Conservation (phyloP, 2,797 vertebrate species). For the Falco concolor region DNA sequence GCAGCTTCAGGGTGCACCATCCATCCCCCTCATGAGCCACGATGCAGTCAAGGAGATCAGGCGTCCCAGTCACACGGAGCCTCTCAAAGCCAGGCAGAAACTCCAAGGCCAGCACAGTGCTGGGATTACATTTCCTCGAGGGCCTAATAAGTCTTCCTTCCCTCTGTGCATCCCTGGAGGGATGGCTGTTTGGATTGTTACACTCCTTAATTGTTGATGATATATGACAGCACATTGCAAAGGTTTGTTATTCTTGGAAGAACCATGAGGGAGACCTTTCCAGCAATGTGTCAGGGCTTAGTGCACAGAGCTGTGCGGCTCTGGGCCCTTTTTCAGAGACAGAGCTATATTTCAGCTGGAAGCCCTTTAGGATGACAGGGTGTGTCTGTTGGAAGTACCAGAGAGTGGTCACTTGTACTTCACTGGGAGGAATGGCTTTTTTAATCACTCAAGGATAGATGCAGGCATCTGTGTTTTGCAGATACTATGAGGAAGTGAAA, state of each 20-base stretch:
- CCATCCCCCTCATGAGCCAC: neutral
- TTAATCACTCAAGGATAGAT: neutral
- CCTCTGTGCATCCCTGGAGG: neutral
- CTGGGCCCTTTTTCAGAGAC: slow-evolving; percentile 1
- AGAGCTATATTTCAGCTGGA: slow-evolving; percentile 4
- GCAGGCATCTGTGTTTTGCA: neutral
- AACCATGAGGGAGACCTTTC: neutral
- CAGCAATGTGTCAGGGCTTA: slow-evolving; percentile 40
- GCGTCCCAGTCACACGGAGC: neutral
- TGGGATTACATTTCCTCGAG: slow-evolving; percentile 2
- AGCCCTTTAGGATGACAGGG: neutral
- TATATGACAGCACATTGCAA: slow-evolving; percentile 1
- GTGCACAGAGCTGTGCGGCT: neutral
- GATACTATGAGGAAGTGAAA: neutral
- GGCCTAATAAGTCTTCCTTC: neutral
- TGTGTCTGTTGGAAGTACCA: neutral
- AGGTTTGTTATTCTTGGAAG: slow-evolving; percentile 54
- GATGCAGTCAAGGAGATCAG: neutral
- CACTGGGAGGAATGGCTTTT: neutral
- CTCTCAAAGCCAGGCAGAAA: neutral
- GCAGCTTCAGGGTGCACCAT: neutral
- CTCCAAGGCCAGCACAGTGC: neutral
- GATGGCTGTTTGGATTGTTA: slow-evolving; percentile 6
- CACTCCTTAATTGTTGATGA: slow-evolving; percentile 20
- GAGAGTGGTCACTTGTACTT: neutral